A percentile compares a stretch with the other conserved stretches of the same genome.
Evolutionary conservation across 2,113 vertebrate genomes (phyloP).

Genomic region (Ochotona curzoniae): DNA sequence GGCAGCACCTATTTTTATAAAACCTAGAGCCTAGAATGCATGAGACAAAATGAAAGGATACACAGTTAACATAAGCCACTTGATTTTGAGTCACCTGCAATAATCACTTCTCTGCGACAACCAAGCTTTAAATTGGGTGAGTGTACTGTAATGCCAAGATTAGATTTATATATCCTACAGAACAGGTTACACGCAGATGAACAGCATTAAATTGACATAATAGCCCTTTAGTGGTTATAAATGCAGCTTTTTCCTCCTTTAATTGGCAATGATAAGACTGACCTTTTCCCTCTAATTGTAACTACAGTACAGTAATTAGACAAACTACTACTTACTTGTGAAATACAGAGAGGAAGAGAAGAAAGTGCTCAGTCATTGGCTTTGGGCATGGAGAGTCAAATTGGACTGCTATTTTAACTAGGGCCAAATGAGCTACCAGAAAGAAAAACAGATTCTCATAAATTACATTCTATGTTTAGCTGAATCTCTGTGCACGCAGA

Average conservation of each 20-base stretch:
- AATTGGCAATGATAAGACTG: conserved; percentile 86
- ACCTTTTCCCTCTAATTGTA: conserved; percentile 87
- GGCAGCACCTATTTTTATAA: conserved; percentile 64
- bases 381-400: conserved; percentile 54
- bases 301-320: conserved; percentile 84
- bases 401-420: background rate
- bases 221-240: conserved; percentile 81
- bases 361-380: conserved; percentile 61
- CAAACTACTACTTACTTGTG: conserved; percentile 73
- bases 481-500: background rate
- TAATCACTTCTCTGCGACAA: conserved; percentile 81
- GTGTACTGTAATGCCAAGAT: conserved; percentile 72
- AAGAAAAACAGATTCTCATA: conserved; percentile 35
- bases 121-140: conserved; percentile 75
- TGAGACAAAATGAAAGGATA: conserved; percentile 64
- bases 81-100: conserved; percentile 58
- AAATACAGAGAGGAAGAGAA: conserved; percentile 69
- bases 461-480: background rate
- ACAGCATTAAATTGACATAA: conserved; percentile 84
- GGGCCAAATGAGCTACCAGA: background rate
- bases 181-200: conserved; percentile 79
- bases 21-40: conserved; percentile 74
- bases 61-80: conserved; percentile 78
- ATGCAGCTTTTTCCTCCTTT: conserved; percentile 81
- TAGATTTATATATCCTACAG: conserved; percentile 81